Conservation (phyloP, 2,888 invertebrate genomes). For the Andrena dorsata region DNA sequence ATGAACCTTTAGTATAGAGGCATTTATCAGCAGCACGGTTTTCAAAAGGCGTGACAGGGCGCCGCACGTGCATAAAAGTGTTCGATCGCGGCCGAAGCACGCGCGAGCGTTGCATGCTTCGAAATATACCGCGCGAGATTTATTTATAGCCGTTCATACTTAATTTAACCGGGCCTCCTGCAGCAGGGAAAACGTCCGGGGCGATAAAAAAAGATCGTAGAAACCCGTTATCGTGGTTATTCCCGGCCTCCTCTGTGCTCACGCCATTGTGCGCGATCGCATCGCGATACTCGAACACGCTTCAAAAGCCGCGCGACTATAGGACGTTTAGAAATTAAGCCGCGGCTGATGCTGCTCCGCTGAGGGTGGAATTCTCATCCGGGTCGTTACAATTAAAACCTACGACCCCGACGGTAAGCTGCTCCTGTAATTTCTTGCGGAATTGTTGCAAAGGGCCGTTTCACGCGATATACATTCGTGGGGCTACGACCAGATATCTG, state of each 20-base stretch:
- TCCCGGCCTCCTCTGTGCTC: conserved; percentile 10
- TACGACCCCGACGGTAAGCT: too few species aligned
- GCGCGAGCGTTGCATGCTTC: conserved; percentile 20
- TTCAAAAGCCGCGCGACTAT: neutral
- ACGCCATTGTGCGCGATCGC: conserved; percentile 19
- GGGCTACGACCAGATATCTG: too few species aligned
- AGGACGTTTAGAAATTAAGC: neutral
- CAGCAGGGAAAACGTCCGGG: conserved; percentile 27
- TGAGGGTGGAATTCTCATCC: neutral
- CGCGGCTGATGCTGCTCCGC: neutral
- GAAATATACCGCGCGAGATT: conserved; percentile 42
- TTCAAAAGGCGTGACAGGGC: neutral
- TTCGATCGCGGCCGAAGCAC: conserved; percentile 11
- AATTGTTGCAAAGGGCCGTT: too few species aligned
- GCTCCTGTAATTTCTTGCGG: too few species aligned
- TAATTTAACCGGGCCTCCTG: conserved; percentile 50
- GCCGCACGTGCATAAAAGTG: conserved; percentile 44
- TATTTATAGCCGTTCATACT: conserved; percentile 59
- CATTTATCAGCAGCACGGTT: neutral
- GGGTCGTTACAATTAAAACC: neutral
- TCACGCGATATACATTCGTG: too few species aligned
- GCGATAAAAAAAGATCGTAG: conserved; percentile 45
- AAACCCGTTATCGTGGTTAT: conserved; percentile 47
- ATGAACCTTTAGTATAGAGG: too few species aligned
- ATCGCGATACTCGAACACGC: conserved; percentile 7